Evolutionary conservation across 1,140 invertebrate genomes (phyloP).

Genomic region (Dendroctonus valens): DNA sequence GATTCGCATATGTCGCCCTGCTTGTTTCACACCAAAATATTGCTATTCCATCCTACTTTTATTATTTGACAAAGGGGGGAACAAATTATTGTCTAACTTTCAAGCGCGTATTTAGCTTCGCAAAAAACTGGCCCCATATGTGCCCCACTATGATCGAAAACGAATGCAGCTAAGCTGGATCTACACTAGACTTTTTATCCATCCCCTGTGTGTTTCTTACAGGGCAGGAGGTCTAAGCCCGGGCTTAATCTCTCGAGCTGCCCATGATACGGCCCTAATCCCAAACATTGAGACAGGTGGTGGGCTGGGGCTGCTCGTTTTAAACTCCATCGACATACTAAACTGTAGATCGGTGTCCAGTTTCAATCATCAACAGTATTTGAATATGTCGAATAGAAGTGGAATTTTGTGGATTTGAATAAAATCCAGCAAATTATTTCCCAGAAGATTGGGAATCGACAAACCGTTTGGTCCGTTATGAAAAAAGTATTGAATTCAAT

Average conservation of each 20-base stretch:
- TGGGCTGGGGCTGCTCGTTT: constrained; percentile 24
- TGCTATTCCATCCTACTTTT: neutral
- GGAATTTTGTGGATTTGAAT: too few species aligned
- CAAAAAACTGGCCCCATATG: constrained; percentile 6
- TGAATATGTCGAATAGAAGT: too few species aligned
- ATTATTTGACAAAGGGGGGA: neutral
- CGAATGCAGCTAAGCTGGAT: constrained; percentile 19
- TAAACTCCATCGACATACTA: constrained; percentile 27
- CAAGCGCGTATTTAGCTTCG: neutral
- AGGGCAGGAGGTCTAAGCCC: constrained; percentile 21
- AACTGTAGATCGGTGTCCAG: neutral
- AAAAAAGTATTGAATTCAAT: too few species aligned
- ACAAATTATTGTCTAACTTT: too few species aligned
- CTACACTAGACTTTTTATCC: constrained; percentile 27
- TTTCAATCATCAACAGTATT: too few species aligned
- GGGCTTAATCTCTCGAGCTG: constrained; percentile 34
- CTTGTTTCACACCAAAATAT: too few species aligned
- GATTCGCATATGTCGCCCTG: too few species aligned
- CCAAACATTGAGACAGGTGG: constrained; percentile 34
- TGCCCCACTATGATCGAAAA: constrained; percentile 6
- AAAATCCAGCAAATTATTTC: too few species aligned
- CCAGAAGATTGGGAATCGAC: too few species aligned
- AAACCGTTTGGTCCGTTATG: too few species aligned
- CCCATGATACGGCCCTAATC: constrained; percentile 34
- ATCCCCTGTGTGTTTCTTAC: constrained; percentile 9